phyloP scores from a whole-genome alignment of 53 echinoderm and acorn worm species.

The Henricia sp. region DNA sequence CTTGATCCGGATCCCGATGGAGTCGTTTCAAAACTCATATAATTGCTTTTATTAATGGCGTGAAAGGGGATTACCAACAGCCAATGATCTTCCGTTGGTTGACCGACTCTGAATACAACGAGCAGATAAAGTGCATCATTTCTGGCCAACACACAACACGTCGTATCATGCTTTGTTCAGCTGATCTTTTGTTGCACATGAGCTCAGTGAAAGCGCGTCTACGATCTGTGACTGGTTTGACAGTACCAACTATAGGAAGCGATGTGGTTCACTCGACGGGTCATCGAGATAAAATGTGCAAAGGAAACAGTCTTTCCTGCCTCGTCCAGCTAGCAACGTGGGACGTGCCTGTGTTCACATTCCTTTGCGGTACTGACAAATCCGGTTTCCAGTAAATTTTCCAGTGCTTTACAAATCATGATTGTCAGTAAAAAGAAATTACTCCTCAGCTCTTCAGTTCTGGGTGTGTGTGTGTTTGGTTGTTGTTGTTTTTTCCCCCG shows the following conservation, averaged over 20 bases:
- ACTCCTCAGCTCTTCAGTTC: too few species aligned
- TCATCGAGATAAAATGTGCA: conserved; percentile 16
- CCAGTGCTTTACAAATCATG: neutral
- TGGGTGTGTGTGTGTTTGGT: too few species aligned
- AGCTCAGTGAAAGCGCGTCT: neutral
- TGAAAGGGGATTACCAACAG: neutral
- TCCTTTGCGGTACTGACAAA: conserved; percentile 9
- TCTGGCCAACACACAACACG: neutral
- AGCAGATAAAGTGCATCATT: neutral
- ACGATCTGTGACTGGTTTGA: neutral
- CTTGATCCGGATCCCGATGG: neutral
- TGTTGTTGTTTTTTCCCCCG: too few species aligned
- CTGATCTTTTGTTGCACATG: neutral
- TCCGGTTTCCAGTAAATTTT: conserved; percentile 35
- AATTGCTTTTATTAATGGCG: neutral
- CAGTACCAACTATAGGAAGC: neutral
- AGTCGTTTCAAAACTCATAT: neutral
- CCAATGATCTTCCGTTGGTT: neutral
- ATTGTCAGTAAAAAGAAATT: too few species aligned
- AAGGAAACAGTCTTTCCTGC: conserved; percentile 28
- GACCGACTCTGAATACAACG: neutral
- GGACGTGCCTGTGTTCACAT: conserved; percentile 17
- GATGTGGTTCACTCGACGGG: conserved; percentile 4
- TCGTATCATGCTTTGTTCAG: neutral
- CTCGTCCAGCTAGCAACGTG: too few species aligned